Conservation (phyloP, 2,888 invertebrate genomes). For the Noctua comes region DNA sequence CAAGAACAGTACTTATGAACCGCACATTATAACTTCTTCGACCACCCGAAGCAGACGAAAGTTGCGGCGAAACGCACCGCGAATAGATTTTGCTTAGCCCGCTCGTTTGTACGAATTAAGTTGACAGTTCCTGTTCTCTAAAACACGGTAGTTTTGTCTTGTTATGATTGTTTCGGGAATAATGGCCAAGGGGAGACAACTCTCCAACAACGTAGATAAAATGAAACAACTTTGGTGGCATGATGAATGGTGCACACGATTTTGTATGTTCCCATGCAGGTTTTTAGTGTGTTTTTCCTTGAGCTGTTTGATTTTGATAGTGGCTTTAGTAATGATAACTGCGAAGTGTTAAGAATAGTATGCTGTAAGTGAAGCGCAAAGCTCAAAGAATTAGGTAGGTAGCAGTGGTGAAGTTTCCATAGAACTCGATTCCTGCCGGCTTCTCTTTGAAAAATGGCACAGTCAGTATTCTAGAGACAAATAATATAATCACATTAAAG, state of each 20-base stretch:
- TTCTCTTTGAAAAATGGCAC: too few species aligned
- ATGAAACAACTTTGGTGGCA: slow-evolving; percentile 42
- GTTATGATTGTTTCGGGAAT: slow-evolving; percentile 73
- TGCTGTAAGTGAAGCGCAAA: neutral
- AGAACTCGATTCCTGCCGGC: too few species aligned
- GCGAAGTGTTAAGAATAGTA: neutral
- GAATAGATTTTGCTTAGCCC: slow-evolving; percentile 59
- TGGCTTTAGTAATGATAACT: neutral
- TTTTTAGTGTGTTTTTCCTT: slow-evolving; percentile 6
- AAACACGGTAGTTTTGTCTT: slow-evolving; percentile 67
- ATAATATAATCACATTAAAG: too few species aligned
- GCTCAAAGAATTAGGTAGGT: too few species aligned
- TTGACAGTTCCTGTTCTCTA: slow-evolving; percentile 74
- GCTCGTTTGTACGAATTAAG: slow-evolving; percentile 75
- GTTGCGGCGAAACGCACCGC: slow-evolving; percentile 34
- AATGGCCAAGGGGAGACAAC: slow-evolving; percentile 50
- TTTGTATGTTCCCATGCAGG: slow-evolving; percentile 4
- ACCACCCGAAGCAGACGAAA: slow-evolving; percentile 6
- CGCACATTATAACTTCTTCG: slow-evolving; percentile 6
- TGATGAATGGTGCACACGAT: slow-evolving; percentile 64
- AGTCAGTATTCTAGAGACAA: too few species aligned
- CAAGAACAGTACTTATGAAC: neutral
- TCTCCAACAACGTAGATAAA: slow-evolving; percentile 50
- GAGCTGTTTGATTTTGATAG: neutral
- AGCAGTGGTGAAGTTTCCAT: too few species aligned